A percentile compares a stretch with the other conserved stretches of the same genome.
Conservation (phyloP, 2,888 invertebrate species). For the Catocala sponsa region DNA sequence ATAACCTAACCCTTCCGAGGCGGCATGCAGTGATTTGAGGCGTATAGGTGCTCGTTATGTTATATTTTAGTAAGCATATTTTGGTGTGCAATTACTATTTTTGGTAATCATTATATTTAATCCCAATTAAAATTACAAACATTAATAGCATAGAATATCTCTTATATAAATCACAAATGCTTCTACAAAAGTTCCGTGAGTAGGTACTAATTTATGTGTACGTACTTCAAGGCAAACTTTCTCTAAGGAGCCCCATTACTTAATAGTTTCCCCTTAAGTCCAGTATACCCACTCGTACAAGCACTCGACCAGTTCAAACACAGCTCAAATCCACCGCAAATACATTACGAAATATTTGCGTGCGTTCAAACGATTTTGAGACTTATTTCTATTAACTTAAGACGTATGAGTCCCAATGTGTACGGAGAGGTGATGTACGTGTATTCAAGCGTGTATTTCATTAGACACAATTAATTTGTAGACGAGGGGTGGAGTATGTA, state of each 20-base stretch:
- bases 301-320: slow-evolving; percentile 39
- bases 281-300: slow-evolving; percentile 34
- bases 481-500: slow-evolving; percentile 48
- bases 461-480: slow-evolving; percentile 77
- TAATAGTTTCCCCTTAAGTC: slow-evolving; percentile 23
- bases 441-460: slow-evolving; percentile 68
- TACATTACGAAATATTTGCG: slow-evolving; percentile 34
- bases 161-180: too few species aligned
- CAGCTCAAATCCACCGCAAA: slow-evolving; percentile 35
- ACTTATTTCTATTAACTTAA: slow-evolving; percentile 20
- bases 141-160: too few species aligned
- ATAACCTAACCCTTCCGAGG: too few species aligned
- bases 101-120: too few species aligned
- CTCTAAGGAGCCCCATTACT: slow-evolving; percentile 17
- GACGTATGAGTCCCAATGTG: slow-evolving; percentile 23
- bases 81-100: too few species aligned
- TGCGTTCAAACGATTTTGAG: slow-evolving; percentile 19
- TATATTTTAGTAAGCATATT: too few species aligned
- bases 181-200: not conserved
- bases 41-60: too few species aligned
- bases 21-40: too few species aligned
- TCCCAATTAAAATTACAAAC: too few species aligned
- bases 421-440: slow-evolving; percentile 39
- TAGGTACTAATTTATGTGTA: slow-evolving; percentile 8
- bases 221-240: not conserved